A percentile compares a stretch with the other conserved stretches of the same genome.
These are phyloP conservation scores for Teleopsis dalmanni DNA, from an alignment of 1,140 invertebrate species.

Conservation along the genomic window DNA sequence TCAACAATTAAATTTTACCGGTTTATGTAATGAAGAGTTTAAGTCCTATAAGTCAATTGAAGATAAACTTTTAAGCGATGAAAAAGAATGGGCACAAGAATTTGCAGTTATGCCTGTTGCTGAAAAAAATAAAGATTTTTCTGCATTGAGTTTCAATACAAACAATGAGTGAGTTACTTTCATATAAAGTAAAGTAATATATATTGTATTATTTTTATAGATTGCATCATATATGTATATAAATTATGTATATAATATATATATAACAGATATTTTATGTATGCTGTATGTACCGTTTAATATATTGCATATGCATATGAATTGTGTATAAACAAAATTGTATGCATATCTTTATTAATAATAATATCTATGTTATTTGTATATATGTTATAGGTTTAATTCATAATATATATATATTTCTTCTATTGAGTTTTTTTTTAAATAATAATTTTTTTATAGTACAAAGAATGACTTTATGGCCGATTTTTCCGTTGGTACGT, in stretches of 20 bases:
- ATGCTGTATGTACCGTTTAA: no score
- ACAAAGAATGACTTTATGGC: slow-evolving; percentile 29
- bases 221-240: no score
- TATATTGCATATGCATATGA: no score
- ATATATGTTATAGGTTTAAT: not conserved
- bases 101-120: slow-evolving; percentile 32
- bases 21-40: slow-evolving; percentile 15
- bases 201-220: no score
- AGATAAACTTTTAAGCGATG: slow-evolving; percentile 29
- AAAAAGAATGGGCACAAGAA: slow-evolving; percentile 39
- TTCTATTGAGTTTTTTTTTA: no score
- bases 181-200: slow-evolving; percentile 29
- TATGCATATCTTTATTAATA: not conserved
- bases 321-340: not conserved
- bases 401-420: not conserved
- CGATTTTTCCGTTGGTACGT: slow-evolving; percentile 35
- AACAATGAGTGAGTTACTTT: no score
- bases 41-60: slow-evolving; percentile 36
- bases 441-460: slow-evolving; percentile 13
- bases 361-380: not conserved
- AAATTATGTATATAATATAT: no score
- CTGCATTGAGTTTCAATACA: no score
- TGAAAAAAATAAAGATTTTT: slow-evolving; percentile 25
- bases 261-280: no score
- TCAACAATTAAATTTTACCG: not conserved